These are phyloP conservation scores for Larimichthys crocea DNA, from an alignment of 2,113 vertebrate genomes.

Conservation along the genomic window DNA sequence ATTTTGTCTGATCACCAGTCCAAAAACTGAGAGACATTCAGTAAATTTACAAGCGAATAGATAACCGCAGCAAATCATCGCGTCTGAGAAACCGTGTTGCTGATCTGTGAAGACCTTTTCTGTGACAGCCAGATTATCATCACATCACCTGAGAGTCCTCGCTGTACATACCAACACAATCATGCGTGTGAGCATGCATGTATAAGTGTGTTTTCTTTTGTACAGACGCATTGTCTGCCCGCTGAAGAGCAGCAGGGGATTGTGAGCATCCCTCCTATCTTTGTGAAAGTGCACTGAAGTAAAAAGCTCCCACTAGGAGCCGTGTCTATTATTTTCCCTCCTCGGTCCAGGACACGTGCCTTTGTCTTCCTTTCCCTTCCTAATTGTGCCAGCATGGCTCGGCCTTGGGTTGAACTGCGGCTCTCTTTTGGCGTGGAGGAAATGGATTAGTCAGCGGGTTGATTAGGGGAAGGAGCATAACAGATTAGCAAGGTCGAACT, in stretches of 20 bases:
- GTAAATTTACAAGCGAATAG: too few species aligned
- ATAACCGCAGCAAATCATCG: neutral
- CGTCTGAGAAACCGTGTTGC: neutral
- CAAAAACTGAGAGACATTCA: neutral
- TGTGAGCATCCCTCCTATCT: slow-evolving; percentile 40
- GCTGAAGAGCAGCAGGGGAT: slow-evolving; percentile 25
- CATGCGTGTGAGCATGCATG: slow-evolving; percentile 4
- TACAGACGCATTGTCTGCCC: slow-evolving; percentile 12
- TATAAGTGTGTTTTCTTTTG: slow-evolving; percentile 39
- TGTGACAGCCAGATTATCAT: neutral
- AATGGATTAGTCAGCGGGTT: slow-evolving; percentile 77
- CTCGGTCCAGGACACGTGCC: slow-evolving; percentile 50
- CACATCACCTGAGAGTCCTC: slow-evolving; percentile 21
- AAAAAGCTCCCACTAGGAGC: slow-evolving; percentile 46
- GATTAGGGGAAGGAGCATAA: slow-evolving; percentile 71
- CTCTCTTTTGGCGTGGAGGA: slow-evolving; percentile 56
- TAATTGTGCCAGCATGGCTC: slow-evolving; percentile 51
- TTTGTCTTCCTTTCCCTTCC: slow-evolving; percentile 53
- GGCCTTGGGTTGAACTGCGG: slow-evolving; percentile 52
- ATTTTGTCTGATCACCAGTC: neutral
- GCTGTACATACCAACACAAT: neutral
- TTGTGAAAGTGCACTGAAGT: slow-evolving; percentile 54
- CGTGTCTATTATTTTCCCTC: slow-evolving; percentile 44
- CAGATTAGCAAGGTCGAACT: slow-evolving; percentile 74
- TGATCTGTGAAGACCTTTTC: slow-evolving; percentile 10